Conservation (phyloP, 2,888 invertebrate species). For the Elysia crispata region DNA sequence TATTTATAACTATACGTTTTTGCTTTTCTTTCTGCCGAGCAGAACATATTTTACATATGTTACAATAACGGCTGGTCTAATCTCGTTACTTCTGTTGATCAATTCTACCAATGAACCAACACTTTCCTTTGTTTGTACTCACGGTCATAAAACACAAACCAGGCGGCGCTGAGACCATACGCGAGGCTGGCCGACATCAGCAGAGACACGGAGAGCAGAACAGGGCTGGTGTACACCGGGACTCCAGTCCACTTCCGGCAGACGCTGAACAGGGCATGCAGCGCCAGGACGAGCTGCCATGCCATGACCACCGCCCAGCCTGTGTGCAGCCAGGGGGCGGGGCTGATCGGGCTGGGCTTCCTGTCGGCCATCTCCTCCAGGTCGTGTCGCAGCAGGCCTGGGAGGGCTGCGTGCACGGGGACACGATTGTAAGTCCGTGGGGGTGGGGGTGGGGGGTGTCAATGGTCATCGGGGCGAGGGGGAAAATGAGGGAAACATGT, state of each 20-base stretch:
- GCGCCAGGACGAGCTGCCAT: constrained; percentile 25
- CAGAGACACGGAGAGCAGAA: not conserved
- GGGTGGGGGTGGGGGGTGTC: no score
- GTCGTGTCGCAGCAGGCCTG: constrained; percentile 2
- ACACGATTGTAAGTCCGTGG: no score
- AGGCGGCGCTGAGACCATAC: constrained; percentile 32
- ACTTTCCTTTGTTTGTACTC: not conserved
- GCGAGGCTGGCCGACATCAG: constrained; percentile 12
- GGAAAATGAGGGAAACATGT: no score
- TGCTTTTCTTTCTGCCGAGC: no score
- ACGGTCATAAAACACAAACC: constrained; percentile 43
- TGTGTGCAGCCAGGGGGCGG: constrained; percentile 13
- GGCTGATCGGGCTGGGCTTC: constrained; percentile 36
- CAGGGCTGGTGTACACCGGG: constrained; percentile 40
- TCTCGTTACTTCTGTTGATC: no score
- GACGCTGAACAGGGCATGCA: constrained; percentile 18
- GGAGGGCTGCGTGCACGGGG: constrained; percentile 14
- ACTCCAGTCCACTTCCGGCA: constrained; percentile 20
- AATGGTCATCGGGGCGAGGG: no score
- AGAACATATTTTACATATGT: no score
- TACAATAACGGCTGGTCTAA: no score
- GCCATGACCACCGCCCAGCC: constrained; percentile 16
- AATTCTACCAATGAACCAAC: no score
- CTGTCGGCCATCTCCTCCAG: not conserved
- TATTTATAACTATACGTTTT: no score